phyloP scores from a whole-genome alignment of 2,113 vertebrate species.

The Xiphias gladius region DNA sequence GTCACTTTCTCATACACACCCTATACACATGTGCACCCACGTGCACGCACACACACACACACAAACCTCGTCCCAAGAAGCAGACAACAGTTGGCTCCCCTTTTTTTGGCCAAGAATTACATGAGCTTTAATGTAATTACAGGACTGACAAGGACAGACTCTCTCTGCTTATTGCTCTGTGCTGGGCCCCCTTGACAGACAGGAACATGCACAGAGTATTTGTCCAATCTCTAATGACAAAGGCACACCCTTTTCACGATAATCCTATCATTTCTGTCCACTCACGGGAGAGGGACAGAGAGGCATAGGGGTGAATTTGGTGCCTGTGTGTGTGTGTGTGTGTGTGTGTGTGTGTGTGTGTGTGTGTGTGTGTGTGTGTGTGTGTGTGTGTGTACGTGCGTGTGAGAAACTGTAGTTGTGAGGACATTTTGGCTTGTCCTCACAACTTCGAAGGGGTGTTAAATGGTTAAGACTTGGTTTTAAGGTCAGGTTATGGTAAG shows the following conservation, averaged over 20 bases:
- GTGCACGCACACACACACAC: not conserved
- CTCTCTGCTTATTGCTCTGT: constrained; percentile 77
- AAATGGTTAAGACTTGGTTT: too few relatives aligned
- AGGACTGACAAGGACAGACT: constrained; percentile 79
- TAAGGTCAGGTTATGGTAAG: too few relatives aligned
- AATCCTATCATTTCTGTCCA: constrained; percentile 76
- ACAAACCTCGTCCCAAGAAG: constrained; percentile 10
- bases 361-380: too few relatives aligned
- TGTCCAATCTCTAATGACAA: constrained; percentile 82
- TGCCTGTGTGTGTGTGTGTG: constrained; percentile 20
- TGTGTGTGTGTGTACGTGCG: too few relatives aligned
- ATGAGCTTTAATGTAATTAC: constrained; percentile 82
- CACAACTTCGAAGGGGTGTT: too few relatives aligned
- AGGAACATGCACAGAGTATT: constrained; percentile 69
- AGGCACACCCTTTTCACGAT: constrained; percentile 65
- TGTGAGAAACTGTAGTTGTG: too few relatives aligned
- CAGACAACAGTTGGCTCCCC: constrained; percentile 12
- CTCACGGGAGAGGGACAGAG: constrained; percentile 51
- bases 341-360: not conserved
- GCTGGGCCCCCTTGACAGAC: constrained; percentile 55
- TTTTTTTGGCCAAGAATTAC: constrained; percentile 71
- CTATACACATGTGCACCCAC: not conserved
- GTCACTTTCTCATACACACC: not conserved
- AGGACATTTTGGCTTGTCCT: too few relatives aligned
- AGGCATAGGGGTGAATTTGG: constrained; percentile 45